Percentiles rank a stretch among this genome's conserved stretches.
These are phyloP conservation scores for Plodia interpunctella DNA, from an alignment of 1,140 invertebrate genomes.

Conservation along the genomic window DNA sequence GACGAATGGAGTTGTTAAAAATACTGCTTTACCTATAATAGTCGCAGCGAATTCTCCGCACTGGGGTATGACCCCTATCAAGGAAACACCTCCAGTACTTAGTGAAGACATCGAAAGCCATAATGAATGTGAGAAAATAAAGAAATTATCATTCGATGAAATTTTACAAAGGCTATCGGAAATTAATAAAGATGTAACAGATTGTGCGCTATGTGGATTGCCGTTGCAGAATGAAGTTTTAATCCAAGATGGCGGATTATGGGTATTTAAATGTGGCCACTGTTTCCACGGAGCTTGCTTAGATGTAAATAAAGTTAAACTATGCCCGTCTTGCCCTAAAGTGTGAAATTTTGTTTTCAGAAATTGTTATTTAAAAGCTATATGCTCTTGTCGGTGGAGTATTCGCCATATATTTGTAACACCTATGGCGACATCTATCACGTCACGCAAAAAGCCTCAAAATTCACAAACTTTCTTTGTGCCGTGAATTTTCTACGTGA, in stretches of 20 bases:
- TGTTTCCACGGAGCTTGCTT: slow-evolving; percentile 70
- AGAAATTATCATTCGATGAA: slow-evolving; percentile 33
- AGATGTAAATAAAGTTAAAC: slow-evolving; percentile 67
- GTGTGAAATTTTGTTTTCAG: background rate
- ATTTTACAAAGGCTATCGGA: slow-evolving; percentile 43
- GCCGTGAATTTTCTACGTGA: too few species aligned
- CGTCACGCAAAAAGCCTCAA: too few species aligned
- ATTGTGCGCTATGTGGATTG: slow-evolving; percentile 66
- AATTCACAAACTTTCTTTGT: too few species aligned
- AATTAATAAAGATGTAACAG: slow-evolving; percentile 37
- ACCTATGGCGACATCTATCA: too few species aligned
- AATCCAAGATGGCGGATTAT: slow-evolving; percentile 70
- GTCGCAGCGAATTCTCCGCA: slow-evolving; percentile 59
- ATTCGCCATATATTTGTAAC: too few species aligned
- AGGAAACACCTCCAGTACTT: slow-evolving; percentile 26
- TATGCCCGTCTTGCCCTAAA: slow-evolving; percentile 59
- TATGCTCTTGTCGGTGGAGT: too few species aligned
- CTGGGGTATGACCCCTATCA: slow-evolving; percentile 57
- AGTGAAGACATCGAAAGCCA: slow-evolving; percentile 5
- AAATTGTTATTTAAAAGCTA: too few species aligned
- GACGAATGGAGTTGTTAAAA: slow-evolving; percentile 41
- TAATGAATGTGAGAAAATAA: slow-evolving; percentile 19
- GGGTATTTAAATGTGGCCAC: slow-evolving; percentile 74
- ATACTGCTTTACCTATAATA: slow-evolving; percentile 62
- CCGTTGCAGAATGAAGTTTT: slow-evolving; percentile 66